These are phyloP conservation scores for Latrodectus elegans DNA, from an alignment of 2,888 invertebrate genomes.

Conservation along the genomic window DNA sequence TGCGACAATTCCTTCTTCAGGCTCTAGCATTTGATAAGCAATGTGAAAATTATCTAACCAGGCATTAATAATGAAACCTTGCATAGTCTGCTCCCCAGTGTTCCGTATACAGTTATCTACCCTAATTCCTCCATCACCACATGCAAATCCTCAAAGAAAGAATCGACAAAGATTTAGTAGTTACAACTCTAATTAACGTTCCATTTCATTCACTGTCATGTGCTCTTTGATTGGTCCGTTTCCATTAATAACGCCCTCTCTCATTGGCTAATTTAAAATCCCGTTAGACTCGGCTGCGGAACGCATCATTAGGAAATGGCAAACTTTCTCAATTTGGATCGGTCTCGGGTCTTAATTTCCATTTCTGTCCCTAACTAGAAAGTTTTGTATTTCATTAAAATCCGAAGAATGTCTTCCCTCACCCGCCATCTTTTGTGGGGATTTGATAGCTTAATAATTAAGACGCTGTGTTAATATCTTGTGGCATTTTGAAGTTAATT, in stretches of 20 bases:
- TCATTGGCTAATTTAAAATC: conserved; percentile 66
- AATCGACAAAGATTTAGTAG: conserved; percentile 42
- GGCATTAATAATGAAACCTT: conserved; percentile 12
- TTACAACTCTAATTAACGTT: conserved; percentile 59
- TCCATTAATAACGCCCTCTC: conserved; percentile 51
- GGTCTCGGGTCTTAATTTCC: conserved; percentile 54
- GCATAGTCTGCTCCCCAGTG: background rate
- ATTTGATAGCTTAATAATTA: conserved; percentile 5
- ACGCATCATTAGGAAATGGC: conserved; percentile 51
- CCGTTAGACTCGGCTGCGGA: conserved; percentile 38
- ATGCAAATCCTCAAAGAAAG: conserved; percentile 10
- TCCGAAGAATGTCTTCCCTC: background rate
- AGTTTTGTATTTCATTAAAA: conserved; percentile 55
- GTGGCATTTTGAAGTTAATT: conserved; percentile 4
- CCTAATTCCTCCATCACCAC: conserved; percentile 3
- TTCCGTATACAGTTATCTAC: background rate
- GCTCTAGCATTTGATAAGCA: background rate
- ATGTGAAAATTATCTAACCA: conserved; percentile 28
- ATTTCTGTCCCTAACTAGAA: conserved; percentile 30
- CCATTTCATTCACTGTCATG: conserved; percentile 34
- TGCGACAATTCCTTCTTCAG: background rate
- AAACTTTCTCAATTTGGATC: conserved; percentile 59
- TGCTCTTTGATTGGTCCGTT: conserved; percentile 10
- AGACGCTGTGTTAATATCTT: conserved; percentile 2
- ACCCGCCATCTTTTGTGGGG: background rate